A percentile compares a stretch with the other conserved stretches of the same genome.
Conservation (phyloP, 1,140 invertebrate genomes). For the Drosophila triauraria region DNA sequence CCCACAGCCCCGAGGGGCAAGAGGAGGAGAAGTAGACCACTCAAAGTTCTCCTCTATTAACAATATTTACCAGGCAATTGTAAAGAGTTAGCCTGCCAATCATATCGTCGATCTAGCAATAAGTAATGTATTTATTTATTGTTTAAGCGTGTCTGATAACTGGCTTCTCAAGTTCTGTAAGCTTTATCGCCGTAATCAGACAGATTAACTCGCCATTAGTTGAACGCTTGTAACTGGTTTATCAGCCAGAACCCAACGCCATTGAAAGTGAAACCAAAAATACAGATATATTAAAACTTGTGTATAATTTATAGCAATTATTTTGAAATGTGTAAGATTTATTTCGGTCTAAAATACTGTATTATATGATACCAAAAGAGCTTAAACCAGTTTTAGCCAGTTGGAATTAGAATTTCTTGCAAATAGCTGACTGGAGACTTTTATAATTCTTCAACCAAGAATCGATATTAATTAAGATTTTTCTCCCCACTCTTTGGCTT, state of each 20-base stretch:
- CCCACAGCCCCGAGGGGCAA: constrained; percentile 35
- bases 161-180: constrained; percentile 29
- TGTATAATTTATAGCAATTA: not conserved
- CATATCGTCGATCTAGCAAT: constrained; percentile 49
- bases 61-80: constrained; percentile 36
- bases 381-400: constrained; percentile 15
- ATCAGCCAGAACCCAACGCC: constrained; percentile 5
- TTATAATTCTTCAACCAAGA: constrained; percentile 15
- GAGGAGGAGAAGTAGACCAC: constrained; percentile 31
- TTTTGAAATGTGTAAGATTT: not conserved
- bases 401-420: constrained; percentile 4
- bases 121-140: constrained; percentile 56
- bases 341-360: not conserved
- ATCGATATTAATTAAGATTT: constrained; percentile 38
- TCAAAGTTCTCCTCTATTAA: constrained; percentile 10
- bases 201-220: constrained; percentile 49
- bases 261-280: constrained; percentile 44
- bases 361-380: not conserved
- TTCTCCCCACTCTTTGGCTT: constrained; percentile 12
- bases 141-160: constrained; percentile 36
- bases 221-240: constrained; percentile 48
- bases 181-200: constrained; percentile 47
- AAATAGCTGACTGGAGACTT: constrained; percentile 3
- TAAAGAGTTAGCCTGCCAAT: constrained; percentile 42
- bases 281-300: not conserved